Evolutionary conservation across 2,113 vertebrate species (phyloP).

Genomic region (Chaetura pelagica): DNA sequence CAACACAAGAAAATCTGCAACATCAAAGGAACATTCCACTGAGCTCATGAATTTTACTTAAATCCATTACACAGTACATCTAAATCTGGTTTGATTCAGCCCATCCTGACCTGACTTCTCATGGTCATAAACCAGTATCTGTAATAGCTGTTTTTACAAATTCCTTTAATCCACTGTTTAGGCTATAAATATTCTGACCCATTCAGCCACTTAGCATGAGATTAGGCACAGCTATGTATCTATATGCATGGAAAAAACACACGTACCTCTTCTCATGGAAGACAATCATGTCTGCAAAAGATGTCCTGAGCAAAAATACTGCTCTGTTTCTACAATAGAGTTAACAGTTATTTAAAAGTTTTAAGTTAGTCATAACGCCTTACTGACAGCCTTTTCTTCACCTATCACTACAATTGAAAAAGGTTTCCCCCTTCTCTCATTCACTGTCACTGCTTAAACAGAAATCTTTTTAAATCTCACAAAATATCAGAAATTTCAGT

Average conservation of each 20-base stretch:
- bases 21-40: neutral
- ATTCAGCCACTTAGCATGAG: neutral
- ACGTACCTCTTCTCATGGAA: neutral
- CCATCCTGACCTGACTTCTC: neutral
- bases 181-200: neutral
- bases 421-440: fast-evolving
- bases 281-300: neutral
- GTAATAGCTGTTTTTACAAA: neutral
- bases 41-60: neutral
- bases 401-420: neutral
- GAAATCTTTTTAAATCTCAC: neutral
- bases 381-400: neutral
- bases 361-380: neutral
- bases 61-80: neutral
- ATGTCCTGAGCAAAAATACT: neutral
- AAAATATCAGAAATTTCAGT: neutral
- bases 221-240: neutral
- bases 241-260: neutral
- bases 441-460: neutral
- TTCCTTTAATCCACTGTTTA: neutral
- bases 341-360: neutral
- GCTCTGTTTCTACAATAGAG: neutral
- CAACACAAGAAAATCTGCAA: neutral
- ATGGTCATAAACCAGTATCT: neutral
- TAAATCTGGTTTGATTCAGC: neutral